Conservation (phyloP, 2,888 invertebrate genomes). For the Marronus borbonicus region DNA sequence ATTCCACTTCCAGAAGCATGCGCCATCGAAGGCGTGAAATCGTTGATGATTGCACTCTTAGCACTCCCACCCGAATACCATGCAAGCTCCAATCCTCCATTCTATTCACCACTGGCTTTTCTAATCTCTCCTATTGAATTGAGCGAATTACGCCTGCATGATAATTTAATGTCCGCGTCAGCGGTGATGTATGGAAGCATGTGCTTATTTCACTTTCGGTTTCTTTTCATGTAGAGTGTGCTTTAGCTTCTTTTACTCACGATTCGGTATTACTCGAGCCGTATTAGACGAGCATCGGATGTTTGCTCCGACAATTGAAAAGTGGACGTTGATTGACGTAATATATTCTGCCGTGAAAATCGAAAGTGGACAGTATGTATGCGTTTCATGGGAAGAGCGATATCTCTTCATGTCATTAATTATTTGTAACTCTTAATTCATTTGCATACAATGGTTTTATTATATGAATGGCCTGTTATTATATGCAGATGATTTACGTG, state of each 20-base stretch:
- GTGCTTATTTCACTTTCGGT: conserved; percentile 19
- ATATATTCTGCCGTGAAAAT: conserved; percentile 5
- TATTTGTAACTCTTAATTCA: background rate
- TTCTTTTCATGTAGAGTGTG: conserved; percentile 16
- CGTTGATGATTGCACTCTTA: background rate
- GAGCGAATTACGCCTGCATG: conserved; percentile 24
- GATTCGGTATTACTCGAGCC: background rate
- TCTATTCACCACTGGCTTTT: conserved; percentile 8
- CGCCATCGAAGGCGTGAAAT: background rate
- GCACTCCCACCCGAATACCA: background rate
- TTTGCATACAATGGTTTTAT: conserved; percentile 21
- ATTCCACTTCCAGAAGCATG: no score
- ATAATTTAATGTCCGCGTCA: conserved; percentile 26
- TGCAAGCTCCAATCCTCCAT: background rate
- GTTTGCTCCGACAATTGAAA: conserved; percentile 5
- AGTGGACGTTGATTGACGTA: conserved; percentile 3
- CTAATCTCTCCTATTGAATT: conserved; percentile 12
- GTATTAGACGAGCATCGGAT: background rate
- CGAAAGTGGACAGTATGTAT: conserved; percentile 11
- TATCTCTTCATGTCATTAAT: background rate
- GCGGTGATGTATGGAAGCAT: conserved; percentile 16
- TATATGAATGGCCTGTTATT: background rate
- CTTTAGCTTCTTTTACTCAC: background rate
- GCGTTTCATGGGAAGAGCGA: background rate
- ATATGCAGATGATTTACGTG: background rate